Conservation (phyloP, 2,113 vertebrate species). For the Hemichromis elongatus region DNA sequence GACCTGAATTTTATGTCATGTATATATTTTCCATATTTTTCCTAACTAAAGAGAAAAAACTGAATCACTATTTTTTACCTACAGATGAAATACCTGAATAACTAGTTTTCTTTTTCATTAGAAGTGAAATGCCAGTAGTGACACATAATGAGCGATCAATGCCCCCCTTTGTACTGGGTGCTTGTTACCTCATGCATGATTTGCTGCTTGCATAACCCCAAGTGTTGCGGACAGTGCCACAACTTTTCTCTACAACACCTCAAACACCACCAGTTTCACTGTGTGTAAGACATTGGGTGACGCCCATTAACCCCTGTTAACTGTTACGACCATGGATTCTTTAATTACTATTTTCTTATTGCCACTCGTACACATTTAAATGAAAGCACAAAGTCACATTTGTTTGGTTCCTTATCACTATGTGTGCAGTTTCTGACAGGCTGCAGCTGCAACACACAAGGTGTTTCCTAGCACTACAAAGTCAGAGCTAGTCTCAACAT, state of each 20-base stretch:
- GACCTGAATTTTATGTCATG: background rate
- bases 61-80: background rate
- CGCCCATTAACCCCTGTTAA: background rate
- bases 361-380: background rate
- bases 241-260: background rate
- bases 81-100: background rate
- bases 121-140: background rate
- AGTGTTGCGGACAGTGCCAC: background rate
- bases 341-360: background rate
- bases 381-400: background rate
- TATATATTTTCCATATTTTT: background rate
- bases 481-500: constrained; percentile 48
- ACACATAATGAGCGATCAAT: background rate
- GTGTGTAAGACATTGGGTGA: background rate
- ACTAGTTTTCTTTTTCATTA: background rate
- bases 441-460: constrained; percentile 8
- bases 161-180: background rate
- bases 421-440: background rate
- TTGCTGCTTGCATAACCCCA: background rate
- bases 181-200: background rate
- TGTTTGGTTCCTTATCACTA: background rate
- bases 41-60: background rate
- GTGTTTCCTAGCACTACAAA: constrained; percentile 12
- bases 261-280: background rate
- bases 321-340: background rate